Base-by-base conservation (phyloP, 1,140 invertebrate genomes). In the Prorops nasuta region DNA sequence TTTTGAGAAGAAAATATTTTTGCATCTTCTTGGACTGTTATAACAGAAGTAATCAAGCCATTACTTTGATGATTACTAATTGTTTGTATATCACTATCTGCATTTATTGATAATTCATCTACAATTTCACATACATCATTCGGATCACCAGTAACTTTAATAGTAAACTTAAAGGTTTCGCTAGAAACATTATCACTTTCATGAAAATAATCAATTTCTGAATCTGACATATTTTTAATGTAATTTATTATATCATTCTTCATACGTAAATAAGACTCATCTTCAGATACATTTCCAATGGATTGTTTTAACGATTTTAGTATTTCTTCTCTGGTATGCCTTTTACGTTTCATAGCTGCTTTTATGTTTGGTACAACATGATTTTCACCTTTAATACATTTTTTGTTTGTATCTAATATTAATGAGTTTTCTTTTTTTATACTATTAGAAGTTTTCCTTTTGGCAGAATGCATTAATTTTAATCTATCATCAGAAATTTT, bases 101-200 rank as follows among this genome's bases (percentile, higher is more conserved):
- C 24, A 58, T 47, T 66, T 8, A 40, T 36, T 41, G 60, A 54
- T 4, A 74, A 52, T 47, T 66, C 64, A 44, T 69, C 39, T 10
- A 69, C 66, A 19, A 76, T 70, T 15, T 74, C 66, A 20, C 37
- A 56, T 2, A 73, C 52, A 54, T 72, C 63, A 1, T 74, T 66
- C 12, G 63, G 51, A n/a, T 59, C 44, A 1, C 69, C 71, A 0
- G 68, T 69, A 35, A 72, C 54, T 50, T 71, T 70, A 1, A 72
- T 67, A 1, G 51, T 58, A 32, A 72, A 72, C 20, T 56, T 60
- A 8, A 49, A 51, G n/a, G 48, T 39, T 21, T 21, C 31, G 2
- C 22, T 36, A 20, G 16, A 15, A 20, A 42, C 32, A 24, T 7
- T n/a, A 44, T 56, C 18, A 16, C 37, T 28, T 8, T 16, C 28